Conservation (phyloP, 2,113 vertebrate species). For the Hypomesus transpacificus region DNA sequence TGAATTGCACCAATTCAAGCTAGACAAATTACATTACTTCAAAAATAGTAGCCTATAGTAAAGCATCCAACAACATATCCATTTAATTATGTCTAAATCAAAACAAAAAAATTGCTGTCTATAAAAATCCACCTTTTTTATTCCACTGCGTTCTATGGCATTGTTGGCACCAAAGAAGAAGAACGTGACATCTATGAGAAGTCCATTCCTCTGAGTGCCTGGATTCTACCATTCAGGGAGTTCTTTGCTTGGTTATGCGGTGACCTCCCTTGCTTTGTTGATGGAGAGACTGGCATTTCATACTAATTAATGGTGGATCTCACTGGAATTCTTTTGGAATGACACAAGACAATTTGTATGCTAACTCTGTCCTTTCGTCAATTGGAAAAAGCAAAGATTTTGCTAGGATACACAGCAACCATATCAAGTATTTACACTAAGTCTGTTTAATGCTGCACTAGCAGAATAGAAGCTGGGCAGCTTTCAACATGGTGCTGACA, state of each 20-base stretch:
- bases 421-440: neutral
- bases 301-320: neutral
- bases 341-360: neutral
- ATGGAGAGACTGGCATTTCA: neutral
- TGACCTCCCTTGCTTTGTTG: slow-evolving; percentile 3
- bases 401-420: neutral
- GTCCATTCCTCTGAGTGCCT: neutral
- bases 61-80: too few relatives aligned
- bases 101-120: too few relatives aligned
- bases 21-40: too few relatives aligned
- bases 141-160: too few relatives aligned
- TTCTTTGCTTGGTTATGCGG: neutral
- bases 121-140: too few relatives aligned
- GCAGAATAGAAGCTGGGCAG: neutral
- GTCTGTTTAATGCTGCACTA: neutral
- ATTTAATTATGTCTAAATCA: too few relatives aligned
- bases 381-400: neutral
- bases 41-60: too few relatives aligned
- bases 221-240: neutral
- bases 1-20: too few relatives aligned
- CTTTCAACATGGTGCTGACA: neutral
- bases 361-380: slow-evolving; percentile 4
- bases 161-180: too few relatives aligned
- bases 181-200: neutral
- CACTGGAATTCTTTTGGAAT: neutral